These are phyloP conservation scores for Coreoperca whiteheadi DNA, from an alignment of 2,113 vertebrate species.

Conservation along the genomic window DNA sequence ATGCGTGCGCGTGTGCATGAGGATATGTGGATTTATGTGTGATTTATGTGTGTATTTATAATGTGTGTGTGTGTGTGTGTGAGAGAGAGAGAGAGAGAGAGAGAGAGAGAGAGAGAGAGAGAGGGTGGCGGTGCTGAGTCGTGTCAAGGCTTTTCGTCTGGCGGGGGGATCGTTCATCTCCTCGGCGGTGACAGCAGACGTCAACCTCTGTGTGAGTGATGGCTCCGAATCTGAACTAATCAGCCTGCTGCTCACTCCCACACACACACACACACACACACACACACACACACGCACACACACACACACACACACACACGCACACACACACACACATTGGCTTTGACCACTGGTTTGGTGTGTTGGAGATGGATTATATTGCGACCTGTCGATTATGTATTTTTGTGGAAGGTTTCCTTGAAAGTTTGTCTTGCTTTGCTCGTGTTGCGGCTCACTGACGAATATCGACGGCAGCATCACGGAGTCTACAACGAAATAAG, in stretches of 20 bases:
- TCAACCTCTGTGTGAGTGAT: constrained; percentile 65
- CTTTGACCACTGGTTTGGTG: neutral
- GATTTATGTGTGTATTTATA: neutral
- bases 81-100: constrained; percentile 1
- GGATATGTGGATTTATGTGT: neutral
- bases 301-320: constrained; percentile 32
- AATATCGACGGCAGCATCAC: neutral
- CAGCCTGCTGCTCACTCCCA: constrained; percentile 29
- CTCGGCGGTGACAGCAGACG: constrained; percentile 55
- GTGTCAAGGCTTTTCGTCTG: constrained; percentile 59
- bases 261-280: constrained; percentile 40
- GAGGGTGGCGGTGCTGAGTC: constrained; percentile 11
- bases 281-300: constrained; percentile 41
- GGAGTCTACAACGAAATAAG: neutral
- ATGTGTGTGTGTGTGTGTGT: constrained; percentile 36
- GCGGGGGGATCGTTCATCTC: constrained; percentile 68
- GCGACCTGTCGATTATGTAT: neutral
- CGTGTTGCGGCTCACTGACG: neutral
- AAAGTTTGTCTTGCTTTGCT: constrained; percentile 15
- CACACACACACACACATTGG: constrained; percentile 8
- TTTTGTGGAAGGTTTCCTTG: neutral
- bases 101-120: neutral
- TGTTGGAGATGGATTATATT: constrained; percentile 5
- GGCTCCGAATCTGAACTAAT: constrained; percentile 63
- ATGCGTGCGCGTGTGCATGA: neutral